A percentile compares a stretch with the other conserved stretches of the same genome.
phyloP scores from a whole-genome alignment of 2,888 invertebrate genomes.

The Oxystoma pomonae region DNA sequence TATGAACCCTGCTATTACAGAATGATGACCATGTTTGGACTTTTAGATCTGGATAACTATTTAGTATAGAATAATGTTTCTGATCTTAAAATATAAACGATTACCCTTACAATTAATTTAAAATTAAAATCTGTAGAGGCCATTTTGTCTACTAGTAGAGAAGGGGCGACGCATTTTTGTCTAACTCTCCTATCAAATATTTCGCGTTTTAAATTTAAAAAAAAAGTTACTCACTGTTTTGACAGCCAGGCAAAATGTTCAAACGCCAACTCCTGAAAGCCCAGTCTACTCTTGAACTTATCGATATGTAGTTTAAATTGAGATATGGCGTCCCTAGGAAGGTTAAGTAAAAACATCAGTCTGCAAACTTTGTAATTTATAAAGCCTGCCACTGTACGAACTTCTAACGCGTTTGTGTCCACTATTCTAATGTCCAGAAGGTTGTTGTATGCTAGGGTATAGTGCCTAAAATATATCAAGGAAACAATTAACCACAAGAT shows the following conservation, averaged over 20 bases:
- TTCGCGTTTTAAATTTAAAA: no score
- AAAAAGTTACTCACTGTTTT: slow-evolving; percentile 76
- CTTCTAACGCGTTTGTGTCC: slow-evolving; percentile 89
- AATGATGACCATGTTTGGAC: no score
- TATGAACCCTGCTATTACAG: no score
- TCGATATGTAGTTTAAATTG: slow-evolving; percentile 92
- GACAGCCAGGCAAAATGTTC: slow-evolving; percentile 96
- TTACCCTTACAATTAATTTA: not conserved
- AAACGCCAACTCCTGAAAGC: slow-evolving; percentile 81
- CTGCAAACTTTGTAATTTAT: slow-evolving; percentile 94
- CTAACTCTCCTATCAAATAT: no score
- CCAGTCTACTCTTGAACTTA: slow-evolving; percentile 75
- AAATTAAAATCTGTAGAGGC: no score
- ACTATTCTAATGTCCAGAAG: slow-evolving; percentile 83
- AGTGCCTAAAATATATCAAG: slow-evolving; percentile 63
- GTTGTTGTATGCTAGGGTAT: slow-evolving; percentile 85
- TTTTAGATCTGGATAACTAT: no score
- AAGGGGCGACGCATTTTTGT: no score
- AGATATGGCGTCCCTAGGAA: slow-evolving; percentile 90
- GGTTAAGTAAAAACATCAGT: slow-evolving; percentile 81
- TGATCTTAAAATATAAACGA: not conserved
- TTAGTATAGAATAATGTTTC: no score
- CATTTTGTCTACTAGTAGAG: no score
- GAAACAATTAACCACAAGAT: no score
- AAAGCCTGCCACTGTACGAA: slow-evolving; percentile 91